Evolutionary conservation across 2,113 vertebrate species (phyloP), one percentile per base, ranked within the genome.

Genomic region (Lota lota): DNA sequence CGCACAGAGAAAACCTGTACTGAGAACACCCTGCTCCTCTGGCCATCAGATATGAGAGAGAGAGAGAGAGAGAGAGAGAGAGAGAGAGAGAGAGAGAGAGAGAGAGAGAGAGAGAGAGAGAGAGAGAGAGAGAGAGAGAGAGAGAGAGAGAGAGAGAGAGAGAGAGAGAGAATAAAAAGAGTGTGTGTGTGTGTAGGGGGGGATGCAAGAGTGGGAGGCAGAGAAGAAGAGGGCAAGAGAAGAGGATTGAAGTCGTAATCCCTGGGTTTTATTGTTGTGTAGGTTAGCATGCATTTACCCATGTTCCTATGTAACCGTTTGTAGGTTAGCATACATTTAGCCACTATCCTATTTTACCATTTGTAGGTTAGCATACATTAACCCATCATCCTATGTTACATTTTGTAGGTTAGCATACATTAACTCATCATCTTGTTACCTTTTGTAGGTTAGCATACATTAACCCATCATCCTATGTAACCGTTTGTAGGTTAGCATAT

Each of bases 241-340:
- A 33, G 64, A 64, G 36, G 67, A 66, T 72, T 77, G 74, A 59
- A 62, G 16, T 51, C 47, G 22, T 76, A 74, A 80, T 82, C 80
- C 63, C 12, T 75, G 65, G 71, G 64, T 66, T 64, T 53, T 17
- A 10, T 64, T 56, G 53, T 5, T 56, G 53, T n/a, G 53, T 56
- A 5, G n/a, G 53, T n/a, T 56, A 18, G 53, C 22, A 22, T 24
- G 14, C n/a, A 56, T 56, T 17, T 18, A 18, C 16, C 10, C 16
- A 22, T 22, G 59, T 56, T 56, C 16, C 53, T n/a, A 15, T 8
- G 53, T 21, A 22, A 22, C 20, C 12, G 20, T 59, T 7, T n/a
- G 53, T 6, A 33, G 28, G 28, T 5, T 33, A 33, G 28, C 28
- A 33, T 33, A 33, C 28, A 33, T 33, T 33, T 33, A 4, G 4